Base-by-base conservation (phyloP, 2,888 invertebrate genomes). In the Tachina fera region DNA sequence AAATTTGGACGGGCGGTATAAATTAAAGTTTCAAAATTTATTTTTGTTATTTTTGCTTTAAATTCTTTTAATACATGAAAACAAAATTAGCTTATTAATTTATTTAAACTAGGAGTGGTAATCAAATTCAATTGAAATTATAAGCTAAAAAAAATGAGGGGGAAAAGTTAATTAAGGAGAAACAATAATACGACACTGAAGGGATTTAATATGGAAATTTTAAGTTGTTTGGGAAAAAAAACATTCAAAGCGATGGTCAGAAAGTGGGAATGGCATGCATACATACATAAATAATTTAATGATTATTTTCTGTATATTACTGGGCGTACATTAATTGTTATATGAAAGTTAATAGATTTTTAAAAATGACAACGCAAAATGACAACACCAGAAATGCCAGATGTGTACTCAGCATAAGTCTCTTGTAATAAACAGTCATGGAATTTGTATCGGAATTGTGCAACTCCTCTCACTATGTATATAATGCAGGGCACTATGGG, bases 41-140 rank as follows among this genome's bases (percentile, higher is more conserved):
- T 39, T 56, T 47, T 6, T 41, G 9, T 8, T 2, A 39, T 31
- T 45, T 39, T 76, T 56, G 19, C 45, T 1, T 22, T 61, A 51
- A 49, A 63, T 51, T 60, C 45, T 60, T 11, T 47, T 39, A 13
- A 39, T 47, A 60, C 39, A 14, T 61, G 14, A 1, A 22, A 72
- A 49, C 14, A 49, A 60, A 70, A 39, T 43, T 68, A 53, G 39
- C 13, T 71, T 58, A 47, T 31, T 58, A 71, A 58, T 58, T 71
- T 58, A 58, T 31, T n/a, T 13, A 47, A 71, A 56, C 43, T 19
- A 71, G 71, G 78, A 79, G 78, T 61, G 70, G 9, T 71, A 61
- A 71, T 63, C 10, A 71, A 79, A 2, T 68, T 39, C 39, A 77
- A 47, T 68, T 77, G 11, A 67, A 49, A 49, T 47, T 19, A 39